Evolutionary conservation across 2,113 vertebrate genomes (phyloP).

Genomic region (Chaetodon auriga): DNA sequence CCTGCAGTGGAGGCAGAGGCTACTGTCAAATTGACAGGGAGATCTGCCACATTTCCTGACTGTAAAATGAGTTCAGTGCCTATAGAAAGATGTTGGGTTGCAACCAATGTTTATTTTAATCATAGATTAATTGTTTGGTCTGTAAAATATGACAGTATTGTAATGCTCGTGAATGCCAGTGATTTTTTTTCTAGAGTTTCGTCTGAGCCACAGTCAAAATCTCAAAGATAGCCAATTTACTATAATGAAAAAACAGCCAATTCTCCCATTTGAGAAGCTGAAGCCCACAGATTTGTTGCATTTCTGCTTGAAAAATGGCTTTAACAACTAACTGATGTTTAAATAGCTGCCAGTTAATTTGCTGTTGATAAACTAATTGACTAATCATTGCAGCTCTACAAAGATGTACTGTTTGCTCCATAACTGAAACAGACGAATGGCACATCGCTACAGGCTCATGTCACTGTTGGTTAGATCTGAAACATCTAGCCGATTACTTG

Average conservation of each 20-base stretch:
- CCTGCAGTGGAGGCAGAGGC: conserved; percentile 6
- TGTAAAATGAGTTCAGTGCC: conserved; percentile 19
- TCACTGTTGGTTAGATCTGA: neutral
- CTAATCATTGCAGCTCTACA: no score
- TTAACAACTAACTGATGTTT: neutral
- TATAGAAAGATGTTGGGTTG: neutral
- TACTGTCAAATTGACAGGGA: neutral
- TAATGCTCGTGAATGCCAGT: neutral
- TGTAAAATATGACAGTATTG: neutral
- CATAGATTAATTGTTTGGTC: neutral
- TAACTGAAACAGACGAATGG: no score
- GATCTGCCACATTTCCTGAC: neutral
- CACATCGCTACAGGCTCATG: neutral
- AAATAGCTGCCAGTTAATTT: neutral
- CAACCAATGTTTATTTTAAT: neutral
- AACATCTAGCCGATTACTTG: neutral
- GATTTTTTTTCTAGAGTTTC: neutral
- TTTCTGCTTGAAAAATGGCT: neutral
- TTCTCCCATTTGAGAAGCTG: no score
- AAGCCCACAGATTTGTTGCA: neutral
- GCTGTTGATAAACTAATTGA: neutral
- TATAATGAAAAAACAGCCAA: no score
- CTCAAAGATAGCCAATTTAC: no score
- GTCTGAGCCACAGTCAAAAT: no score
- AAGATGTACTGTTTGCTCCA: neutral